These are phyloP conservation scores for Ophonus ardosiacus DNA, from an alignment of 2,888 invertebrate genomes.

Conservation along the genomic window DNA sequence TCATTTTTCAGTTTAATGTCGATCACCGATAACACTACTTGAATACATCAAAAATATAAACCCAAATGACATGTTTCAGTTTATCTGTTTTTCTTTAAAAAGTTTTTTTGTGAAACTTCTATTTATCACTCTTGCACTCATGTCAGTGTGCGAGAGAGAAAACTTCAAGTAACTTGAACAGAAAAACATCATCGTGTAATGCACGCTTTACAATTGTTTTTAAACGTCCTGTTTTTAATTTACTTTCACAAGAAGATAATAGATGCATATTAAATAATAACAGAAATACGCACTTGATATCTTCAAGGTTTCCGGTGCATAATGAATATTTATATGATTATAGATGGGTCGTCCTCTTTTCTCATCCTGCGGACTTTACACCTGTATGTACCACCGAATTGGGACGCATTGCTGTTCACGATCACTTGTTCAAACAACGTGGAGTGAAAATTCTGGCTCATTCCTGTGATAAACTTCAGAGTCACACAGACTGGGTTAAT, in stretches of 20 bases:
- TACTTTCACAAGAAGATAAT: background rate
- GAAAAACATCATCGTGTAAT: too few relatives aligned
- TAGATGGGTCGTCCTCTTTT: constrained; percentile 92
- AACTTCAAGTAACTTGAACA: too few relatives aligned
- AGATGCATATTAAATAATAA: constrained; percentile 8
- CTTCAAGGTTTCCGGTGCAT: constrained; percentile 19
- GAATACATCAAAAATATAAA: too few relatives aligned
- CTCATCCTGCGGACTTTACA: constrained; percentile 93
- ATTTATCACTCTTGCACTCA: too few relatives aligned
- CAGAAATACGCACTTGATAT: constrained; percentile 1
- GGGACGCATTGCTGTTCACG: constrained; percentile 84
- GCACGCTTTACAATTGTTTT: too few relatives aligned
- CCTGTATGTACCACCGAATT: constrained; percentile 94
- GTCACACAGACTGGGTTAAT: constrained; percentile 86
- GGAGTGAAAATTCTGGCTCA: constrained; percentile 88
- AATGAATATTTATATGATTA: constrained; percentile 66
- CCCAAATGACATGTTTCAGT: too few relatives aligned
- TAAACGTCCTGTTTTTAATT: too few relatives aligned
- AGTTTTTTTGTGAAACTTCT: too few relatives aligned
- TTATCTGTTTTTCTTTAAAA: too few relatives aligned
- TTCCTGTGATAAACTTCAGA: constrained; percentile 86
- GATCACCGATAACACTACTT: too few relatives aligned
- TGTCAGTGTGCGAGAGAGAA: too few relatives aligned
- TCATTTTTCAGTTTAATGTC: too few relatives aligned
- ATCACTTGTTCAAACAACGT: constrained; percentile 83